Base-by-base conservation (phyloP, 2,797 vertebrate species). In the Picus viridis region DNA sequence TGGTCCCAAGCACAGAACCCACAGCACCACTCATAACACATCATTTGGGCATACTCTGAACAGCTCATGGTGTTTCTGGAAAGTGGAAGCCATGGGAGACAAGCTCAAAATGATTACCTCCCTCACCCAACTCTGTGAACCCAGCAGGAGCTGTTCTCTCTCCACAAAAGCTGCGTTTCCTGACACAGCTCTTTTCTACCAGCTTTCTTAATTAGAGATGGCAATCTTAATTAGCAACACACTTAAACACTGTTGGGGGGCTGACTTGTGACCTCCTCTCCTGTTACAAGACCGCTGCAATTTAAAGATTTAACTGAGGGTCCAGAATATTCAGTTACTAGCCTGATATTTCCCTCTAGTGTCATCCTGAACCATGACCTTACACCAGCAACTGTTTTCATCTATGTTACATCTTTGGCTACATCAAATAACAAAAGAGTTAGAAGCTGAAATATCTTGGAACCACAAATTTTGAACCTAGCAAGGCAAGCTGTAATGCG, bases 221-320 rank as follows among this genome's bases (percentile, higher is more conserved):
- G 76, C 64, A 92, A 63, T 81, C 70, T 88, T 89, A 89, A 81
- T 86, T 72, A 86, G 70, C 75, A 95, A 76, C 61, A 72, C 32
- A 62, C 89, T 73, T 30, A 51, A 62, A 45, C 41, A 23, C 56
- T 63, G 51, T 1, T 65, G 69, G 62, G 36, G n/a, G 39, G 18
- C 67, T 90, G 91, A 62, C 59, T 87, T 59, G 43, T 54, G 59
- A 47, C 65, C 54, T 76, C 58, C 73, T 63, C 18, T 62, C 9
- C 26, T 77, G 54, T 34, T 74, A 85, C 29, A 80, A 72, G 30
- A 18, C 54, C 47, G 54, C 10, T 64, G 81, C 70, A 85, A 67
- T 59, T 69, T 34, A 34, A 72, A 86, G 23, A 32, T 19, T 41
- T 61, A 54, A 67, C 69, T 76, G 68, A 49, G n/a, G 71, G 41